These are phyloP conservation scores for Helicoverpa assulta DNA, from an alignment of 2,888 invertebrate species.

Conservation along the genomic window DNA sequence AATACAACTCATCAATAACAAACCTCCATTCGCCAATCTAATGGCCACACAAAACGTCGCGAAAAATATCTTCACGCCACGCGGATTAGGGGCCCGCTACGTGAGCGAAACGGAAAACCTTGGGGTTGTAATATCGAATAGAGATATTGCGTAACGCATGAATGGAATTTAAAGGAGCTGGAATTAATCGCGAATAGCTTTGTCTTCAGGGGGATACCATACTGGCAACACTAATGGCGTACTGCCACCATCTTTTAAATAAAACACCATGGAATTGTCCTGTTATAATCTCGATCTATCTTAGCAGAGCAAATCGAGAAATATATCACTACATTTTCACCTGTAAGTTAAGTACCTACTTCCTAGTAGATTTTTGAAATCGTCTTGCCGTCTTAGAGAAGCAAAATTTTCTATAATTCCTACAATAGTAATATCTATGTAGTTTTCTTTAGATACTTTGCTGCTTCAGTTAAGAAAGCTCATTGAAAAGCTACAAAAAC, in stretches of 20 bases:
- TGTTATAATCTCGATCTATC: not conserved
- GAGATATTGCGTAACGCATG: conserved; percentile 76
- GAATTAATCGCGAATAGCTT: conserved; percentile 66
- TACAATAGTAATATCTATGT: too few relatives aligned
- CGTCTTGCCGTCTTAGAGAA: too few relatives aligned
- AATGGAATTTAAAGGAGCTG: conserved; percentile 75
- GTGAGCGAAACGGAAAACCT: conserved; percentile 72
- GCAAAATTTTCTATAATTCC: too few relatives aligned
- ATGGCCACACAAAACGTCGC: conserved; percentile 69
- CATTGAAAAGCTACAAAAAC: too few relatives aligned
- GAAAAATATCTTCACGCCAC: conserved; percentile 78
- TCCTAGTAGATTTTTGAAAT: too few relatives aligned
- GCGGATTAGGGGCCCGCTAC: conserved; percentile 77
- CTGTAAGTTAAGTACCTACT: too few relatives aligned
- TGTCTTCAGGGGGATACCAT: conserved; percentile 16
- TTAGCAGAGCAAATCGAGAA: too few relatives aligned
- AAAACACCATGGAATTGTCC: not conserved
- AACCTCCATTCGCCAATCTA: conserved; percentile 62
- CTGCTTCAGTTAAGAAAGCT: too few relatives aligned
- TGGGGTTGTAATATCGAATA: conserved; percentile 71
- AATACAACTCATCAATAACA: too few relatives aligned
- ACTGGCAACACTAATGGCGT: conserved; percentile 9
- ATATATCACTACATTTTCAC: too few relatives aligned
- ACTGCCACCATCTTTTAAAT: not conserved
- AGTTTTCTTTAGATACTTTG: too few relatives aligned